A percentile compares a stretch with the other conserved stretches of the same genome.
phyloP scores from a whole-genome alignment of 2,113 vertebrate genomes.

The Hippoglossus stenolepis region DNA sequence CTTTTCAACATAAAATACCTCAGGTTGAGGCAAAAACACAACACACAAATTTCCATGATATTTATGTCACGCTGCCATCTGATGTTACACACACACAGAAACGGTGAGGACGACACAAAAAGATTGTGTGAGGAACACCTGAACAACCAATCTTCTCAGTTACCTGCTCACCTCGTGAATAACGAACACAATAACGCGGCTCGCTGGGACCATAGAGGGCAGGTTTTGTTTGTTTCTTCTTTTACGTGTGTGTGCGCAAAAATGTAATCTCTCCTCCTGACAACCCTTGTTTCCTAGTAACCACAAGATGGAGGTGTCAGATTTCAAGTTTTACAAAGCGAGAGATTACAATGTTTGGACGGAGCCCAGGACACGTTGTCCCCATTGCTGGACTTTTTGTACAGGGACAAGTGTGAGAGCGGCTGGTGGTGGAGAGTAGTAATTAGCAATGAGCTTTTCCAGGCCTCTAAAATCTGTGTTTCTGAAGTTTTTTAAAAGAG shows the following conservation, averaged over 20 bases:
- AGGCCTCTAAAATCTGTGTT: background rate
- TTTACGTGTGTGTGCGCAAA: constrained; percentile 15
- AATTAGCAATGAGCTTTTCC: background rate
- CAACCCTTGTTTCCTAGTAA: constrained; percentile 36
- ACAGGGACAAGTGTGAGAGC: background rate
- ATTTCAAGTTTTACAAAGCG: constrained; percentile 53
- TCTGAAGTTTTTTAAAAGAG: too few relatives aligned
- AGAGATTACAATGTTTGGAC: constrained; percentile 40
- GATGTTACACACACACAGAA: background rate
- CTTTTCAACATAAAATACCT: too few relatives aligned
- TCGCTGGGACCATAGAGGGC: background rate
- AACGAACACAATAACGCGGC: constrained; percentile 13
- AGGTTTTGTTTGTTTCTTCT: constrained; percentile 1
- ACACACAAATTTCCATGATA: background rate
- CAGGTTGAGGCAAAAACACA: background rate
- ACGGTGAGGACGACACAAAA: background rate
- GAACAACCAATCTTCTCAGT: background rate
- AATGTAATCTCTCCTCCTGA: background rate
- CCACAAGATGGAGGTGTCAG: constrained; percentile 43
- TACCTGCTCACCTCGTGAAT: background rate
- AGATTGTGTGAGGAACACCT: background rate
- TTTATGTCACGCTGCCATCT: background rate
- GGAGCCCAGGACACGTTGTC: constrained; percentile 28
- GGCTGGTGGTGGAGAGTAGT: background rate
- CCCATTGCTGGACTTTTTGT: constrained; percentile 11